Conservation (phyloP, 2,113 vertebrate species). For the Odontesthes bonariensis region DNA sequence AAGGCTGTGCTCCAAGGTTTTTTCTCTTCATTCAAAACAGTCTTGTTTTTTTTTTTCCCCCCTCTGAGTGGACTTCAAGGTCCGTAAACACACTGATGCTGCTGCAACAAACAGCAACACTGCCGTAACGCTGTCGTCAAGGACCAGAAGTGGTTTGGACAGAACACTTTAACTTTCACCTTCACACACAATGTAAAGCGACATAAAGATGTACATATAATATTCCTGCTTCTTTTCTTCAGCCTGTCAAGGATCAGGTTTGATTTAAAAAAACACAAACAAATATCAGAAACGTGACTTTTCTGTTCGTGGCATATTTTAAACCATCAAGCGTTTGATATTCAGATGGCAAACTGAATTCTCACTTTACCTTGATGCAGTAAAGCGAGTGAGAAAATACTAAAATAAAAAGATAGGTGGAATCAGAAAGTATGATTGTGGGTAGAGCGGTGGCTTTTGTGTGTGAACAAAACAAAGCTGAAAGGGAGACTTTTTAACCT, state of each 20-base stretch:
- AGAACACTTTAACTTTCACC: slow-evolving; percentile 62
- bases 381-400: slow-evolving; percentile 51
- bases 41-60: slow-evolving; percentile 61
- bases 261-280: slow-evolving; percentile 45
- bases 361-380: slow-evolving; percentile 75
- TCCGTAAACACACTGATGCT: slow-evolving; percentile 72
- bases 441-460: slow-evolving; percentile 62
- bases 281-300: slow-evolving; percentile 49
- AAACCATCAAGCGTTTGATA: slow-evolving; percentile 69
- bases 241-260: slow-evolving; percentile 54
- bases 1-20: slow-evolving; percentile 90
- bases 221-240: slow-evolving; percentile 25
- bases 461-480: slow-evolving; percentile 75
- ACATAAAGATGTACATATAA: slow-evolving; percentile 33
- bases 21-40: slow-evolving; percentile 82
- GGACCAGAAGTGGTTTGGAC: slow-evolving; percentile 71
- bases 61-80: slow-evolving; percentile 80
- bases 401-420: slow-evolving; percentile 50
- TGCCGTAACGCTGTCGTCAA: slow-evolving; percentile 75
- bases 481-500: slow-evolving; percentile 78
- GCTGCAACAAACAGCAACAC: slow-evolving; percentile 80
- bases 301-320: slow-evolving; percentile 56
- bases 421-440: slow-evolving; percentile 56
- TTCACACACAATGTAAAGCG: slow-evolving; percentile 50
- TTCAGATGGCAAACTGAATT: slow-evolving; percentile 60